Percentiles rank a stretch among this genome's conserved stretches.
Evolutionary conservation across 2,888 invertebrate species (phyloP).

Genomic region (Temnothorax unifasciatus): DNA sequence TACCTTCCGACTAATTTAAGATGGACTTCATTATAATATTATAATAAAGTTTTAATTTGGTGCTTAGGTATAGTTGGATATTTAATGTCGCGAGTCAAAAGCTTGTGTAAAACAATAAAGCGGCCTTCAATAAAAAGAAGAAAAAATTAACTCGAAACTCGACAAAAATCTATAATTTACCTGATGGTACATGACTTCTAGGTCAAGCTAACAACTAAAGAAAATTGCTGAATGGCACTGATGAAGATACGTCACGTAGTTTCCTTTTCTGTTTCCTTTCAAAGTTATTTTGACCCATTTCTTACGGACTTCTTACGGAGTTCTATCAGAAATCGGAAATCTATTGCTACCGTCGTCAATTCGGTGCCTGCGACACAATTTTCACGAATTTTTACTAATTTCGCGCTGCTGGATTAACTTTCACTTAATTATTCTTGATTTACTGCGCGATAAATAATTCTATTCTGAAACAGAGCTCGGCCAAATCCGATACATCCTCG

Average conservation of each 20-base stretch:
- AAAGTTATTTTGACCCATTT: not conserved
- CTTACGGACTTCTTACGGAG: not conserved
- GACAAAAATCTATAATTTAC: not conserved
- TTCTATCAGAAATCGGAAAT: slow-evolving; percentile 26
- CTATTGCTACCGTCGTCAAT: not conserved
- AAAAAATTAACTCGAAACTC: not conserved
- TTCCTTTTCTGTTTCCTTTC: not conserved
- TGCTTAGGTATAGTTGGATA: not conserved
- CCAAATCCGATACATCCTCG: slow-evolving; percentile 13
- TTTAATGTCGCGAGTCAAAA: slow-evolving; percentile 11
- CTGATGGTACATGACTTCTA: not conserved
- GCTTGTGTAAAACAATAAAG: not conserved
- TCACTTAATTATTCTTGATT: not conserved
- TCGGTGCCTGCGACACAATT: not conserved
- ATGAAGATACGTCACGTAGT: slow-evolving; percentile 22
- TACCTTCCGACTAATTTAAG: not conserved
- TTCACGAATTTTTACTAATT: slow-evolving; percentile 6
- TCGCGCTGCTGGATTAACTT: not conserved
- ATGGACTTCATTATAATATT: not conserved
- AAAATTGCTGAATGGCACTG: not conserved
- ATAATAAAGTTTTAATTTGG: not conserved
- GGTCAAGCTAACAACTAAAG: not conserved
- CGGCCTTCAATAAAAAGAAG: not conserved
- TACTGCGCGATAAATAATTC: not conserved
- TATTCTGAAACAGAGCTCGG: not conserved